Base-by-base conservation (phyloP, 2,113 vertebrate genomes). In the Daphoenositta chrysoptera region DNA sequence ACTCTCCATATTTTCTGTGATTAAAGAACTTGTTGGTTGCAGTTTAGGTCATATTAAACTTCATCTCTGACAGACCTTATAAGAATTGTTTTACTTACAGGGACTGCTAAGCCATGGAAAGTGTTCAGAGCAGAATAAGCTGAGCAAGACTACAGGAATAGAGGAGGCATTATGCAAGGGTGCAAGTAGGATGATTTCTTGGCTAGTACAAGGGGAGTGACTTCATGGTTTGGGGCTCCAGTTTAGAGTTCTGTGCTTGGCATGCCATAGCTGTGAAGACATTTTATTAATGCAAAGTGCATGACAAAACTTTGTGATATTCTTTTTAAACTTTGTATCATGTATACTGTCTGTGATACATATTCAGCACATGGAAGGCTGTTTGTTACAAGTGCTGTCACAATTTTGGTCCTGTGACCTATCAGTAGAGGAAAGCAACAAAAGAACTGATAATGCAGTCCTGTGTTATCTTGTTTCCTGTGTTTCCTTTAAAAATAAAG, bases 1-100 rank as follows among this genome's bases (percentile, higher is more conserved):
- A 54, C 2, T 0, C n/a, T 63, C 11, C 31, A 5, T 0, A 1
- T 64, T 89, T 68, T 57, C 23, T 61, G 0, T 72, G 22, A 26
- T 72, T 71, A 57, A 71, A 69, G 22, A 87, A 23, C 39, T 53
- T 51, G 0, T 11, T 51, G 26, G 9, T 63, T 54, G 20, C 42
- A 22, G 19, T 71, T 65, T 18, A 39, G 42, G 21, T 77, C 15
- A 4, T 53, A 10, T 17, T 89, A 37, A 54, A 33, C 9, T 40
- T 93, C 4, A 33, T 53, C 33, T 51, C 20, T 54, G 39, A 13
- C 24, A 40, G 57, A 35, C 24, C 7, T 79, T 31, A 7, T 1
- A 54, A 70, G 42, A 75, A 15, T 10, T 80, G 22, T 72, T 95
- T 85, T 48, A 57, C 33, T 61, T 58, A 11, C 9, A 13, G 13